These are phyloP conservation scores for Caenorhabditis uteleia DNA, from an alignment of 2,888 invertebrate genomes.

Conservation along the genomic window DNA sequence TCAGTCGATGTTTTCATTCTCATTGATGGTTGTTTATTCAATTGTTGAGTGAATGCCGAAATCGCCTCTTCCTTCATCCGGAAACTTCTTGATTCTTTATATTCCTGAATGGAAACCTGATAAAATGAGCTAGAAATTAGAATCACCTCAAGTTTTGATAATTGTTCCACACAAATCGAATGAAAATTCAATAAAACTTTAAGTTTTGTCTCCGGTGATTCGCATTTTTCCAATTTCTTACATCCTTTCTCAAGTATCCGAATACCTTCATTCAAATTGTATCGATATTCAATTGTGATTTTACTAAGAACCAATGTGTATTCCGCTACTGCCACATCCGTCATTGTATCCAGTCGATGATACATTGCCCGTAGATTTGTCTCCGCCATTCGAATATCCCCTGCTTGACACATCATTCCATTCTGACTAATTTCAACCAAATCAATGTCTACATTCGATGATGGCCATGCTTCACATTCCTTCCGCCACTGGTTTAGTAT, in stretches of 20 bases:
- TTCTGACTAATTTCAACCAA: slow-evolving; percentile 13
- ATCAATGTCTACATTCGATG: slow-evolving; percentile 6
- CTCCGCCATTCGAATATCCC: slow-evolving; percentile 15
- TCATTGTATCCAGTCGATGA: slow-evolving; percentile 3
- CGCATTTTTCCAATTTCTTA: background rate
- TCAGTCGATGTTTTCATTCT: too few species aligned
- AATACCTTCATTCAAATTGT: slow-evolving; percentile 17
- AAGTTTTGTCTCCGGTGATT: slow-evolving; percentile 5
- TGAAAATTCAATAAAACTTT: slow-evolving; percentile 21
- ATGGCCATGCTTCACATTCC: slow-evolving; percentile 13
- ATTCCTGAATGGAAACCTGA: too few species aligned
- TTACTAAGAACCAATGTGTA: slow-evolving; percentile 11
- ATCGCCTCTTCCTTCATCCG: slow-evolving; percentile 29
- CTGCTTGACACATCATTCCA: slow-evolving; percentile 9
- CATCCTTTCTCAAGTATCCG: slow-evolving; percentile 11
- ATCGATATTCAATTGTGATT: slow-evolving; percentile 21
- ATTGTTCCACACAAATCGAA: slow-evolving; percentile 12
- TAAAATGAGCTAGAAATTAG: too few species aligned
- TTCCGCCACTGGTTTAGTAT: slow-evolving; percentile 16
- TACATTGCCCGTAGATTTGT: slow-evolving; percentile 6
- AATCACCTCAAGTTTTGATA: slow-evolving; percentile 32
- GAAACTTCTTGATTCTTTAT: slow-evolving; percentile 22
- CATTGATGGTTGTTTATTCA: too few species aligned
- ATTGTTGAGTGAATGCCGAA: too few species aligned
- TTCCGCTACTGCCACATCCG: slow-evolving; percentile 15